A percentile compares a stretch with the other conserved stretches of the same genome.
These are phyloP conservation scores for Drosophila novamexicana DNA, from an alignment of 1,140 invertebrate genomes.

Conservation along the genomic window DNA sequence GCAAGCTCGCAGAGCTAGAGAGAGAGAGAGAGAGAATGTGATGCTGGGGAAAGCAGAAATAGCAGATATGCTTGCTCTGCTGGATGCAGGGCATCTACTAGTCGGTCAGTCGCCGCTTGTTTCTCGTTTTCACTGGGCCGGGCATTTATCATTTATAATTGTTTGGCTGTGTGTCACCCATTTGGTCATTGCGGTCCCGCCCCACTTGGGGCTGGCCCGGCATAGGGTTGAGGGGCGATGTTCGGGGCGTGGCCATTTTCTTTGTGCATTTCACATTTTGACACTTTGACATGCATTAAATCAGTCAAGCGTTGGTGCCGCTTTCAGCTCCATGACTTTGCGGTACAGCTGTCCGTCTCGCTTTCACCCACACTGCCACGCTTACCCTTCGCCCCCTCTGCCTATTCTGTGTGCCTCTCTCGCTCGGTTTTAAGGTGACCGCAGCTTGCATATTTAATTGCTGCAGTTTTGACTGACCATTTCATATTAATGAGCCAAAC, in stretches of 20 bases:
- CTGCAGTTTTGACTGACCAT: slow-evolving; percentile 45
- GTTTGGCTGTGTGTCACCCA: slow-evolving; percentile 60
- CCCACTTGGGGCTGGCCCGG: background rate
- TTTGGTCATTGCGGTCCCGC: slow-evolving; percentile 25
- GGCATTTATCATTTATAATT: slow-evolving; percentile 81
- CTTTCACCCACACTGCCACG: background rate
- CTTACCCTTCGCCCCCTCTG: background rate
- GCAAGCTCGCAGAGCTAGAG: too few species aligned
- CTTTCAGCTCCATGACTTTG: slow-evolving; percentile 60
- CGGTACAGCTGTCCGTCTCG: slow-evolving; percentile 15
- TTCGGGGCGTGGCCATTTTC: slow-evolving; percentile 37
- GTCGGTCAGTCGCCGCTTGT: background rate
- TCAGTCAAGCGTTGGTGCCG: slow-evolving; percentile 68
- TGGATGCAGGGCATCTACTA: background rate
- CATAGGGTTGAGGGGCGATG: background rate
- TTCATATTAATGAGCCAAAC: slow-evolving; percentile 44
- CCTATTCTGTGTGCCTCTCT: background rate
- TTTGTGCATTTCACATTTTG: slow-evolving; percentile 76
- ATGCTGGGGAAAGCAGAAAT: too few species aligned
- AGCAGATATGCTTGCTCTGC: background rate
- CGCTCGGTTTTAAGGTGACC: slow-evolving; percentile 24
- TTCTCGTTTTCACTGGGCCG: slow-evolving; percentile 13
- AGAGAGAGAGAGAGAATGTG: too few species aligned
- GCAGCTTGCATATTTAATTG: slow-evolving; percentile 43
- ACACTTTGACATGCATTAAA: slow-evolving; percentile 81